Conservation (phyloP, 2,888 invertebrate genomes). For the Caenorhabditis sp. region DNA sequence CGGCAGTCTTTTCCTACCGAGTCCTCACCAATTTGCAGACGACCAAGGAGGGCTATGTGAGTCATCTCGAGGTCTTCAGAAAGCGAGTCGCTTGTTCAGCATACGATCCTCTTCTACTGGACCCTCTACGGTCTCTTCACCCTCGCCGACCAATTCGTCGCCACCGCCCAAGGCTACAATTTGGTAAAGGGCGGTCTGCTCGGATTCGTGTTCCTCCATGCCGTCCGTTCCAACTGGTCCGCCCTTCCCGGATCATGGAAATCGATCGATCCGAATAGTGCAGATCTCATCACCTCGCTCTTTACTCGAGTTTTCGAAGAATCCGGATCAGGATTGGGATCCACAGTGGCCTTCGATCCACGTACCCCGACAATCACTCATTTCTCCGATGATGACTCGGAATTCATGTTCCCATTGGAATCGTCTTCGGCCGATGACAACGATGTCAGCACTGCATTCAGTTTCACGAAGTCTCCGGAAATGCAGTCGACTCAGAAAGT, state of each 20-base stretch:
- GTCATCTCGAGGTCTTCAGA: no score
- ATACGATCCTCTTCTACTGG: slow-evolving; percentile 64
- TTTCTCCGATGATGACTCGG: slow-evolving; percentile 35
- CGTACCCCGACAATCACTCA: slow-evolving; percentile 51
- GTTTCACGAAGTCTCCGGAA: slow-evolving; percentile 41
- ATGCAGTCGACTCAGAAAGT: slow-evolving; percentile 55
- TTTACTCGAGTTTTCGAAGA: slow-evolving; percentile 25
- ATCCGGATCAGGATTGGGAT: background rate
- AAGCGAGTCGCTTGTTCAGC: no score
- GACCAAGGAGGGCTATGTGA: slow-evolving; percentile 60
- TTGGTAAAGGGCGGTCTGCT: slow-evolving; percentile 49
- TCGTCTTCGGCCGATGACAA: background rate
- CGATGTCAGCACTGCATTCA: slow-evolving; percentile 41
- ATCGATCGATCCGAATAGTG: background rate
- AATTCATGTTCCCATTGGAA: slow-evolving; percentile 22
- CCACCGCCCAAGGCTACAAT: slow-evolving; percentile 51
- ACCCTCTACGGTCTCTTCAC: slow-evolving; percentile 62
- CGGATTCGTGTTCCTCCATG: slow-evolving; percentile 46
- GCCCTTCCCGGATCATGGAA: slow-evolving; percentile 43
- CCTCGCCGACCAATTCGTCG: slow-evolving; percentile 56
- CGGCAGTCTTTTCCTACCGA: slow-evolving; percentile 58
- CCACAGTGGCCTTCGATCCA: slow-evolving; percentile 1
- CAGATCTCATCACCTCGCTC: slow-evolving; percentile 12
- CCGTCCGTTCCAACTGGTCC: slow-evolving; percentile 32
- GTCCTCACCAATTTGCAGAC: slow-evolving; percentile 35